These are phyloP conservation scores for Lepidotrigona ventralis DNA, from an alignment of 1,140 invertebrate genomes.

Conservation along the genomic window DNA sequence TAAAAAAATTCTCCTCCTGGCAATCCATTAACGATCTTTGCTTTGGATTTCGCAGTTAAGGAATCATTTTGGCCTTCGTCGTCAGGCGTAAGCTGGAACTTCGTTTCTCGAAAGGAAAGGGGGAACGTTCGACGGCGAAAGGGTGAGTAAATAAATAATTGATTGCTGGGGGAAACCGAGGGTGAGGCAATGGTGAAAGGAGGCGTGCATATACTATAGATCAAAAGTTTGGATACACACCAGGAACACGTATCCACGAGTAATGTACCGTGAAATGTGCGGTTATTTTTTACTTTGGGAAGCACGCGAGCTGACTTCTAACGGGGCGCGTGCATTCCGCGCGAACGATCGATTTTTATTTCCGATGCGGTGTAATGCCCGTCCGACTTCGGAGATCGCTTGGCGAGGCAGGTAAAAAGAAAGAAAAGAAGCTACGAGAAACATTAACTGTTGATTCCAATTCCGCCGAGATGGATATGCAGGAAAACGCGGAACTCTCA, in stretches of 20 bases:
- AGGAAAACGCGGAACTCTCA: not conserved
- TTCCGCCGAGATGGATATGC: not conserved
- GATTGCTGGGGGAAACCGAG: not conserved
- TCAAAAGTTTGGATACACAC: constrained; percentile 28
- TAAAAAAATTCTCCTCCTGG: not conserved
- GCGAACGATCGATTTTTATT: not conserved
- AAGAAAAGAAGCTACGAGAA: not conserved
- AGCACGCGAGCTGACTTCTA: not conserved
- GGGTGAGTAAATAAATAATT: constrained; percentile 30
- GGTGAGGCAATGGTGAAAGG: not conserved
- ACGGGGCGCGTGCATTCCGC: not conserved
- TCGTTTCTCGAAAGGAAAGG: not conserved
- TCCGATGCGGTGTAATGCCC: not conserved
- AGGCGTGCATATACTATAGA: constrained; percentile 4
- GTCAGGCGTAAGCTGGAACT: constrained; percentile 4
- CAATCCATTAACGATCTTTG: not conserved
- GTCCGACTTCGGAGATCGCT: not conserved
- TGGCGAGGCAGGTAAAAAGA: not conserved
- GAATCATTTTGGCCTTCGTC: not conserved
- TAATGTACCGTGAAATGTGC: constrained; percentile 16
- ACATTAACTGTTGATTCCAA: not conserved
- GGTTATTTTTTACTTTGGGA: not conserved
- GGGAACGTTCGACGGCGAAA: not conserved
- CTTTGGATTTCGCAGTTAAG: not conserved
- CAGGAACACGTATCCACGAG: not conserved